These are phyloP conservation scores for Furcifer pardalis DNA, from an alignment of 2,797 vertebrate genomes.

Conservation along the genomic window DNA sequence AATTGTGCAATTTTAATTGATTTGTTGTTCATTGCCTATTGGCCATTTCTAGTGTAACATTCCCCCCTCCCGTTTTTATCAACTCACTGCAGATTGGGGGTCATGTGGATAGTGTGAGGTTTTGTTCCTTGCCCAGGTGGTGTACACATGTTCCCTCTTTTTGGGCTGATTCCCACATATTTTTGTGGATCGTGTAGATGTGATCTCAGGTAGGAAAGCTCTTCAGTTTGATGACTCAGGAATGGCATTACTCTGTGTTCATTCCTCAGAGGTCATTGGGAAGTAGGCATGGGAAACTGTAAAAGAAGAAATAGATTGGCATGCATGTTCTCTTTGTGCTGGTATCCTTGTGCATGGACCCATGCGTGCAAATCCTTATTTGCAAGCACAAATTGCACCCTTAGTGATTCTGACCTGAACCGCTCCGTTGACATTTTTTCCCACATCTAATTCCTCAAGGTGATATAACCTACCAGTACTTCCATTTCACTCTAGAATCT, in stretches of 20 bases:
- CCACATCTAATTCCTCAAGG: not conserved
- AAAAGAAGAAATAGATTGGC: not conserved
- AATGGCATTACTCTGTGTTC: not conserved
- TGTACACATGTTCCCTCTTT: not conserved
- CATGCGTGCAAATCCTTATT: not conserved
- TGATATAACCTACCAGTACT: not conserved
- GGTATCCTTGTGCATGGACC: not conserved
- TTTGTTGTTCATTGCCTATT: not conserved
- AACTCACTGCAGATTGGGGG: not conserved
- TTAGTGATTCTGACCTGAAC: not conserved
- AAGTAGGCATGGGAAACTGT: not conserved
- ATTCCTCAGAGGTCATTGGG: not conserved
- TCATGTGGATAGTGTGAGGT: not conserved
- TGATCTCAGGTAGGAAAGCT: not conserved
- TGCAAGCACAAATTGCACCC: no score
- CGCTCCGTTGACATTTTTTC: not conserved
- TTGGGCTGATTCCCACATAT: not conserved
- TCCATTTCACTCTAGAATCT: not conserved
- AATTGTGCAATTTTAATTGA: not conserved
- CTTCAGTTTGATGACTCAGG: not conserved
- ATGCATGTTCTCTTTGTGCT: not conserved
- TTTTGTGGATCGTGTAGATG: not conserved
- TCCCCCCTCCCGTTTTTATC: not conserved
- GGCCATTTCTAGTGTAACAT: not conserved
- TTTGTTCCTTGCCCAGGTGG: not conserved